Base-by-base conservation (phyloP, 2,797 vertebrate species). In the Urosaurus nigricauda region DNA sequence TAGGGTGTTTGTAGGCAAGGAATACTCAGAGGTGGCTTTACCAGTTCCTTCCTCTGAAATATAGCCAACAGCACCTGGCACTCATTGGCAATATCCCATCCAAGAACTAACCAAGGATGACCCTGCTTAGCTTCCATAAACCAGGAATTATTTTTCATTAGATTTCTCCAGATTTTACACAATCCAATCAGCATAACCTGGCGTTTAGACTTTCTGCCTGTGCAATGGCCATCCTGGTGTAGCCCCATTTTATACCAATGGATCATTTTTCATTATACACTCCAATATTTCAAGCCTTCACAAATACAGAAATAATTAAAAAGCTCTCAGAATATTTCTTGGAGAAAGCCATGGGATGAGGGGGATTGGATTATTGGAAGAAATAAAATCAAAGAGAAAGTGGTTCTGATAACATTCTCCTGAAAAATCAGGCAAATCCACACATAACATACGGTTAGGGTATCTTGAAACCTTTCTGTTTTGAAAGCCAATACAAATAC, bases 401-500 rank as follows among this genome's bases (percentile, higher is more conserved):
- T 77, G 51, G 11, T 60, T 94, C 87, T 87, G 83, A 63, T 8
- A 75, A 79, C 51, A 70, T 94, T 89, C 87, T 94, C 84, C 43
- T 87, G 75, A 92, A 92, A 89, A 92, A 74, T 87, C 80, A 68
- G 89, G 90, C 81, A 91, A 88, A 93, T 56, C 60, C 35, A 89
- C 32, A 86, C 85, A 63, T 92, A 91, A 91, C 58, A 82, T 60
- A 89, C 91, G 92, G 40, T 24, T 77, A 93, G 53, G 58, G 79
- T 93, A 79, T 94, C 84, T 93, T 83, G 90, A 94, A 92, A 90
- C 71, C 32, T 13, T 6, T 94, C 93, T 93, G 87, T 88, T 95
- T 83, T 92, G 87, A 87, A 87, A 92, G 89, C 77, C 81, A 94
- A 96, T 89, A 94, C 77, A 95, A 96, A 95, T 91, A 95, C 87